A percentile compares a stretch with the other conserved stretches of the same genome.
Conservation (phyloP, 1,140 invertebrate species). For the Cataglyphis hispanica region DNA sequence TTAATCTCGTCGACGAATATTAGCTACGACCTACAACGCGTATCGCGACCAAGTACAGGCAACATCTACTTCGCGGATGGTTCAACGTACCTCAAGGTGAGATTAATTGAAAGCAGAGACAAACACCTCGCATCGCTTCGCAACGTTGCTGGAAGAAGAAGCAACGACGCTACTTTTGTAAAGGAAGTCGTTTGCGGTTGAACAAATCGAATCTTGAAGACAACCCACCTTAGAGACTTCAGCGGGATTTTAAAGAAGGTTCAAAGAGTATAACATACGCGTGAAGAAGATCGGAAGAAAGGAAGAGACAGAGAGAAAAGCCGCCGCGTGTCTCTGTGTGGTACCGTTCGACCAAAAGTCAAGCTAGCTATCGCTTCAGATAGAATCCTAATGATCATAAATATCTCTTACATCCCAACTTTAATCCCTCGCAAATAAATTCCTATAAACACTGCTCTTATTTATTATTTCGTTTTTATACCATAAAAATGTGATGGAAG, state of each 20-base stretch:
- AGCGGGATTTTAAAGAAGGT: slow-evolving; percentile 31
- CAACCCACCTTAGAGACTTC: slow-evolving; percentile 31
- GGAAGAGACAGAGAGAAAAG: not conserved
- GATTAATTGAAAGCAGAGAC: slow-evolving; percentile 59
- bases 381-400: slow-evolving; percentile 42
- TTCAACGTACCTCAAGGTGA: slow-evolving; percentile 43
- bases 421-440: not conserved
- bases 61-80: slow-evolving; percentile 4
- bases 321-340: slow-evolving; percentile 36
- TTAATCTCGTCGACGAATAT: slow-evolving; percentile 40
- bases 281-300: slow-evolving; percentile 1
- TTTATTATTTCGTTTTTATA: not conserved
- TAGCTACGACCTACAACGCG: not conserved
- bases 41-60: slow-evolving; percentile 28
- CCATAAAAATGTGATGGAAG: not conserved
- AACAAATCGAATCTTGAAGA: slow-evolving; percentile 68
- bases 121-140: not conserved
- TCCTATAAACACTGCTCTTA: not conserved
- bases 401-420: not conserved
- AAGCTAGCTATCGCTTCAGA: slow-evolving; percentile 37
- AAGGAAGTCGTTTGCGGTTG: slow-evolving; percentile 70
- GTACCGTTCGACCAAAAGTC: slow-evolving; percentile 63
- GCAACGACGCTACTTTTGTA: slow-evolving; percentile 23
- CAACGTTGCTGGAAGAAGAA: slow-evolving; percentile 18
- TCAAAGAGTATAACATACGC: slow-evolving; percentile 43